Evolutionary conservation across 2,113 vertebrate genomes (phyloP), one percentile per base, ranked within the genome.

Genomic region (Carassius auratus): DNA sequence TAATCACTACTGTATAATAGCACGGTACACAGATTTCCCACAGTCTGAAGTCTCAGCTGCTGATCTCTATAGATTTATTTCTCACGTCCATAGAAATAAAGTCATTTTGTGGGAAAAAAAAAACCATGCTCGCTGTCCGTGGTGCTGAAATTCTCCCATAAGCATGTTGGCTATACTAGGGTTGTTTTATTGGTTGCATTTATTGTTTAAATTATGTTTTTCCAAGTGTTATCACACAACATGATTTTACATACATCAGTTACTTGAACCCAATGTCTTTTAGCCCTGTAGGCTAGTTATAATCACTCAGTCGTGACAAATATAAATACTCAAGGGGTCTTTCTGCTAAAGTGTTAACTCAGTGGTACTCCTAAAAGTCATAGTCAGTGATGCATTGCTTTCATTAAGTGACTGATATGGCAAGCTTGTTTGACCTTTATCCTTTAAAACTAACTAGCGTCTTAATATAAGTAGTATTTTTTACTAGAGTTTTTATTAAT

Each of bases 331-430:
- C 95, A 94, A 91, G 95, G 97, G 95, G 95, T 95, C 93, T 93
- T 92, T 87, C 93, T 94, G 92, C 92, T 94, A 94, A 94, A 96
- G 95, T 94, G 97, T 96, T 96, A 95, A 97, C 97, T 97, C 96
- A 96, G 95, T 96, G 95, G 96, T 95, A 96, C 96, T 96, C 97
- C 96, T 45, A 96, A 96, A 50, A 97, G 96, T 96, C 93, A 95
- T 95, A 97, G 96, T 97, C 97, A 97, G 95, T 94, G 95, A 96
- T 94, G 96, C 97, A 95, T 98, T 97, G 94, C 95, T 97, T 55
- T 97, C 96, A 98, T 97, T 97, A 97, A 96, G 95, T 93, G 91
- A 94, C 23, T 57, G 26, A 15, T 55, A 83, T 82, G 62, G n/a
- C 52, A 79, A 79, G 21, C 33, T 4, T 0, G 15, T 21, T 66